phyloP scores from a whole-genome alignment of 1,140 invertebrate genomes.

The Grapholita molesta region DNA sequence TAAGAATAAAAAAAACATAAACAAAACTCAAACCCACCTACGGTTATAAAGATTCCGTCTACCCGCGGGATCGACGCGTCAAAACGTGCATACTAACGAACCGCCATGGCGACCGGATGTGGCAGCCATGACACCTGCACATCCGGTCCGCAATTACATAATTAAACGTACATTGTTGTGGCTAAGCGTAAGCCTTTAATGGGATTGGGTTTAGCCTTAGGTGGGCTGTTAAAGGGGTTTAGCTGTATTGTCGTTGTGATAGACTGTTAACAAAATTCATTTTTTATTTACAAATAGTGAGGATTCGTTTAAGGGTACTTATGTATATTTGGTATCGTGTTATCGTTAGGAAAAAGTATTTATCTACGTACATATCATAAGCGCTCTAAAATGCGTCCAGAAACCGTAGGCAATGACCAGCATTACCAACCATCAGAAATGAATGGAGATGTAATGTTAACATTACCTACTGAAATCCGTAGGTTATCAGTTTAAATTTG shows the following conservation, averaged over 20 bases:
- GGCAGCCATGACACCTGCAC: conserved; percentile 18
- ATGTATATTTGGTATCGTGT: too few species aligned
- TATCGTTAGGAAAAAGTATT: too few species aligned
- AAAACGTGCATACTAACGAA: conserved; percentile 11
- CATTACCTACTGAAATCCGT: too few species aligned
- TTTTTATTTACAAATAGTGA: too few species aligned
- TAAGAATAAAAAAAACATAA: background rate
- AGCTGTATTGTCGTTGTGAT: background rate
- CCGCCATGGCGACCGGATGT: conserved; percentile 10
- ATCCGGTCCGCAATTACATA: conserved; percentile 2
- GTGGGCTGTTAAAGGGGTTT: background rate
- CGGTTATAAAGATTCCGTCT: background rate
- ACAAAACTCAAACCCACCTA: background rate
- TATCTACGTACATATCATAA: too few species aligned
- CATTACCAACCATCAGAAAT: too few species aligned
- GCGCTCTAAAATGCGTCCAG: too few species aligned
- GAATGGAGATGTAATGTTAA: too few species aligned
- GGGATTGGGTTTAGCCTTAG: background rate
- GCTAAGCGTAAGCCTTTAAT: background rate
- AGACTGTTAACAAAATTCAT: background rate
- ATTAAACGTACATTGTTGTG: background rate
- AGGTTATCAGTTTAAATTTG: too few species aligned
- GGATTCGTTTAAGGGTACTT: too few species aligned
- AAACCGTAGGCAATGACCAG: too few species aligned
- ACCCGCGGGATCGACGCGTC: background rate